These are phyloP conservation scores for Megaceryle alcyon DNA, from an alignment of 2,797 vertebrate species.

Conservation along the genomic window DNA sequence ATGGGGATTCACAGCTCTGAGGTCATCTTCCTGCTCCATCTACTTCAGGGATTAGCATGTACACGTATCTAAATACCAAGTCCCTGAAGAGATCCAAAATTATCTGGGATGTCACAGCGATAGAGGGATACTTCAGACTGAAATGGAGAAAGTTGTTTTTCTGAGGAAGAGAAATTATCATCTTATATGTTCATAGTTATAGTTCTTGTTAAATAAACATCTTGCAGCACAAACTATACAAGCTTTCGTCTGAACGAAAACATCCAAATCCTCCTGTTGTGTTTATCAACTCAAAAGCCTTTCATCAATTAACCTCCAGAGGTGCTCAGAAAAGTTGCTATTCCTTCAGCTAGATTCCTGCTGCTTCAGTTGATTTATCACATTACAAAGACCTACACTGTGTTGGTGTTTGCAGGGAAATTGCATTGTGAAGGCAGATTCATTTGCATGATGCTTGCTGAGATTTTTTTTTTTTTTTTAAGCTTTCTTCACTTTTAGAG, in stretches of 20 bases:
- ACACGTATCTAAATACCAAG: background rate
- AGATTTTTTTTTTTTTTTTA: background rate
- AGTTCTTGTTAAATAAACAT: conserved; percentile 26
- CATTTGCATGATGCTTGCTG: conserved; percentile 52
- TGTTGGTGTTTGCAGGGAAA: conserved; percentile 33
- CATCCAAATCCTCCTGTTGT: conserved; percentile 43
- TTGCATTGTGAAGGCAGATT: conserved; percentile 1
- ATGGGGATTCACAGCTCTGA: background rate
- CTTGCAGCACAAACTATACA: background rate
- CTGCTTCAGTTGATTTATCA: conserved; percentile 62
- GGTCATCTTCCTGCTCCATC: conserved; percentile 49
- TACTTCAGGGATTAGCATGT: conserved; percentile 10
- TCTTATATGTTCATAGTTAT: background rate
- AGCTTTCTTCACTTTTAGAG: conserved; percentile 14
- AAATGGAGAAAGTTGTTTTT: background rate
- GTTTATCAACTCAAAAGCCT: conserved; percentile 51
- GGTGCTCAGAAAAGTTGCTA: conserved; percentile 35
- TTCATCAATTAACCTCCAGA: conserved; percentile 67
- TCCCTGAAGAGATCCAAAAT: conserved; percentile 9
- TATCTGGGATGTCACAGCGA: background rate
- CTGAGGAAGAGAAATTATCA: background rate
- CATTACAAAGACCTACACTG: conserved; percentile 15
- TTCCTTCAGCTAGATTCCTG: conserved; percentile 41
- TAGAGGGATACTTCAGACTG: background rate
- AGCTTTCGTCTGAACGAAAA: background rate